Percentiles rank a stretch among this genome's conserved stretches.
phyloP scores from a whole-genome alignment of 1,140 invertebrate genomes.

The Drosophila hydei region DNA sequence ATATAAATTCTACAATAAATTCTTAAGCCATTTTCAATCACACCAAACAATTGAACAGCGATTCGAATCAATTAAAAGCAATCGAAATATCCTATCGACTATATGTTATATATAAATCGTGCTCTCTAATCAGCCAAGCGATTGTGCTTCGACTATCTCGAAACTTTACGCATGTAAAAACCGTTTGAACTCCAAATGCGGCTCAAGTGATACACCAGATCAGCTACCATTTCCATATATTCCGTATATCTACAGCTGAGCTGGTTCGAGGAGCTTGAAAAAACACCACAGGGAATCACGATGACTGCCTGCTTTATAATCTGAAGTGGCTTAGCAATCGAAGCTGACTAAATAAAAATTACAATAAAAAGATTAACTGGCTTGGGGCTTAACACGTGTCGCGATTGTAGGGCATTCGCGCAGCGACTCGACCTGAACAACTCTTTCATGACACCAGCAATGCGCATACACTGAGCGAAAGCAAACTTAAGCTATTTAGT shows the following conservation, averaged over 20 bases:
- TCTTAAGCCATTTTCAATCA: slow-evolving; percentile 78
- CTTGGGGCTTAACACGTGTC: not conserved
- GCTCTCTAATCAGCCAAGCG: slow-evolving; percentile 47
- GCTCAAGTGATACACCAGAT: not conserved
- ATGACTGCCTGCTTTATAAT: slow-evolving; percentile 11
- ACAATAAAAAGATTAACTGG: slow-evolving; percentile 1
- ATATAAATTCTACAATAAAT: slow-evolving; percentile 79
- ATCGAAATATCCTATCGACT: slow-evolving; percentile 75
- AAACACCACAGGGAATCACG: not conserved
- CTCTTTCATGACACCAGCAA: not conserved
- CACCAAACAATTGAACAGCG: slow-evolving; percentile 79
- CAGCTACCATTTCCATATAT: not conserved
- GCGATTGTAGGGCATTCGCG: slow-evolving; percentile 11
- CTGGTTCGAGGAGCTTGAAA: not conserved
- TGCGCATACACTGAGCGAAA: not conserved
- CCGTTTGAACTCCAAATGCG: slow-evolving; percentile 23
- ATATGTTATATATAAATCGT: slow-evolving; percentile 58
- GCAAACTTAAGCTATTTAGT: not conserved
- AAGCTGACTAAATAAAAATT: not conserved
- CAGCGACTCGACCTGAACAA: not conserved
- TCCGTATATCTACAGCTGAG: not conserved
- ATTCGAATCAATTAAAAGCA: slow-evolving; percentile 79
- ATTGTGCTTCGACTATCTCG: slow-evolving; percentile 28
- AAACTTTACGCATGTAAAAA: slow-evolving; percentile 45
- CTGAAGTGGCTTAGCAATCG: slow-evolving; percentile 8